Conservation (phyloP, 2,888 invertebrate species). For the Sceliomorpha sp. region DNA sequence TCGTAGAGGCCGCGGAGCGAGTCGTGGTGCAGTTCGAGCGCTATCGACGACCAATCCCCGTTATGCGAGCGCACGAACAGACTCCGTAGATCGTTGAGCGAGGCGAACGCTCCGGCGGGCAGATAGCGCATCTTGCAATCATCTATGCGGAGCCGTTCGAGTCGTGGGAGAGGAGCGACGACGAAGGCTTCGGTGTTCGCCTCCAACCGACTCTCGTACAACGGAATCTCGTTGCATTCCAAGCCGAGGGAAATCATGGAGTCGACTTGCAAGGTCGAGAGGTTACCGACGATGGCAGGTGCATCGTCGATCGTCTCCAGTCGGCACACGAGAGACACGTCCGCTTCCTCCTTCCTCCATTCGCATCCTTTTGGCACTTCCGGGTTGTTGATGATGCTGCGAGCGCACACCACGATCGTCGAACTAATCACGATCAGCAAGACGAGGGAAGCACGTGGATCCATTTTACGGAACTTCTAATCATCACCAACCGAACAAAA, state of each 20-base stretch:
- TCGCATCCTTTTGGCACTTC: slow-evolving; percentile 87
- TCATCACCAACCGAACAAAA: slow-evolving; percentile 45
- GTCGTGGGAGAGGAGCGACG: slow-evolving; percentile 84
- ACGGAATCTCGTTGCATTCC: slow-evolving; percentile 88
- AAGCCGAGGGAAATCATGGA: slow-evolving; percentile 85
- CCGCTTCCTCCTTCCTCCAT: slow-evolving; percentile 82
- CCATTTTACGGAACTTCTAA: slow-evolving; percentile 42
- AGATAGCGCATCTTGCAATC: slow-evolving; percentile 89
- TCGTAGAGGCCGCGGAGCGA: slow-evolving; percentile 86
- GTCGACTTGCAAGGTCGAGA: slow-evolving; percentile 86
- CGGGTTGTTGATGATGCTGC: slow-evolving; percentile 74
- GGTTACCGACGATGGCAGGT: slow-evolving; percentile 85
- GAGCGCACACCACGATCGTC: too few species aligned
- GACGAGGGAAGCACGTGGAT: slow-evolving; percentile 57
- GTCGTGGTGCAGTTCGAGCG: slow-evolving; percentile 87
- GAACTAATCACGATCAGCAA: slow-evolving; percentile 52
- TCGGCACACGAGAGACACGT: slow-evolving; percentile 85
- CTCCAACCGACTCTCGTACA: slow-evolving; percentile 87
- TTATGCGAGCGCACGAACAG: slow-evolving; percentile 88
- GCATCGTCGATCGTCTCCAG: slow-evolving; percentile 87
- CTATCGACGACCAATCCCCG: slow-evolving; percentile 90
- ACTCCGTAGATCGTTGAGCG: slow-evolving; percentile 85
- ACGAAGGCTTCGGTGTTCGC: slow-evolving; percentile 80
- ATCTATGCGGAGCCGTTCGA: slow-evolving; percentile 87
- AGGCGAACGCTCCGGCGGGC: slow-evolving; percentile 86